Percentiles rank a stretch among this genome's conserved stretches.
Evolutionary conservation across 1,140 invertebrate species (phyloP).

Genomic region (Bombus breviceps): DNA sequence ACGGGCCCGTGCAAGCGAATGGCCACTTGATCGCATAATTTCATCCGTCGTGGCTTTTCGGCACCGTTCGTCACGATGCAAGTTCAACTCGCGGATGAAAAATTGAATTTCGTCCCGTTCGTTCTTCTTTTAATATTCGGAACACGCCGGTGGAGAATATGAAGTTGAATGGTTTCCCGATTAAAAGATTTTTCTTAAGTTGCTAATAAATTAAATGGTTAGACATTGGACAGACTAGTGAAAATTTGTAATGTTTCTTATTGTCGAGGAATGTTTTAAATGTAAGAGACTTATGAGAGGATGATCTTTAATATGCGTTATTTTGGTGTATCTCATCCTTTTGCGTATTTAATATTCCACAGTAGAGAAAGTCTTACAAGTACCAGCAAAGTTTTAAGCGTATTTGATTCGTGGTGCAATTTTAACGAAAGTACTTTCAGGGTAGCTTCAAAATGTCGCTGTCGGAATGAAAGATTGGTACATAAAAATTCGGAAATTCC

Average conservation of each 20-base stretch:
- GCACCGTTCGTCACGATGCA: not conserved
- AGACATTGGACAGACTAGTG: no score
- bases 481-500: no score
- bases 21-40: constrained; percentile 42
- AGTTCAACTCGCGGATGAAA: not conserved
- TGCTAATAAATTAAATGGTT: no score
- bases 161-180: not conserved
- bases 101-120: not conserved
- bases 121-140: not conserved
- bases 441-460: no score
- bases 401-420: no score
- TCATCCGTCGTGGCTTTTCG: not conserved
- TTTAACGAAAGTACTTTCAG: no score
- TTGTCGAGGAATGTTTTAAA: not conserved
- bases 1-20: not conserved
- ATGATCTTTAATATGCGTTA: no score
- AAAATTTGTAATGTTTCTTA: not conserved
- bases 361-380: no score
- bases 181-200: not conserved
- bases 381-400: no score
- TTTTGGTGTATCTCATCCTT: no score
- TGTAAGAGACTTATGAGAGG: not conserved
- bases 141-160: not conserved
- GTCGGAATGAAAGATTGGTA: no score
- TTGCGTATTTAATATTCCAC: no score